phyloP scores from a whole-genome alignment of 1,140 invertebrate species.

The Drosophila rhopaloa region DNA sequence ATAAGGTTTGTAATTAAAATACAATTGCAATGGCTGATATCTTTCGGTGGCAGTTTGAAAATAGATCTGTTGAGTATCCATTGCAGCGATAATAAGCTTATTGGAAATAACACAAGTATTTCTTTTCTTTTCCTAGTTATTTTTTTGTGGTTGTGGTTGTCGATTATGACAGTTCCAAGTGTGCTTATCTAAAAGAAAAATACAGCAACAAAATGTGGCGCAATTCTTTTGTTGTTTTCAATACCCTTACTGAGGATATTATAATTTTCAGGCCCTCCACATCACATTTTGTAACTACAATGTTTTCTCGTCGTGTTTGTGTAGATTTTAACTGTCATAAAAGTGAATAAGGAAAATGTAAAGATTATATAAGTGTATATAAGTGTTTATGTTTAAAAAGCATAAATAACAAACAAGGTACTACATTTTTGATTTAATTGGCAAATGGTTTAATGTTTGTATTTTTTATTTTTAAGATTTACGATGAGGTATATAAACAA shows the following conservation, averaged over 20 bases:
- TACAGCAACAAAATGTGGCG: slow-evolving; percentile 43
- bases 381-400: too few species aligned
- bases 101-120: slow-evolving; percentile 20
- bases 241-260: background rate
- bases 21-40: slow-evolving; percentile 41
- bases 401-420: too few species aligned
- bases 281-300: too few species aligned
- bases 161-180: slow-evolving; percentile 38
- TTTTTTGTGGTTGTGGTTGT: slow-evolving; percentile 23
- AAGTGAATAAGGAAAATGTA: background rate
- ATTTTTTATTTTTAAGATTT: too few species aligned
- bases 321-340: background rate
- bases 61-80: slow-evolving; percentile 15
- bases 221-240: slow-evolving; percentile 36
- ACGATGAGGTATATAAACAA: background rate
- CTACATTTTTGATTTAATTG: too few species aligned
- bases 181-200: slow-evolving; percentile 59
- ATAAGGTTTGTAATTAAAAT: slow-evolving; percentile 50
- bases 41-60: slow-evolving; percentile 17
- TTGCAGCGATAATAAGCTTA: slow-evolving; percentile 57
- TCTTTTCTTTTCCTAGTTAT: slow-evolving; percentile 1
- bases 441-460: too few species aligned
- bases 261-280: background rate
- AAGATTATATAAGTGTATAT: too few species aligned
- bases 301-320: too few species aligned